A percentile compares a stretch with the other conserved stretches of the same genome.
phyloP scores from a whole-genome alignment of 1,140 invertebrate species.

The Brachionus paranguensis region DNA sequence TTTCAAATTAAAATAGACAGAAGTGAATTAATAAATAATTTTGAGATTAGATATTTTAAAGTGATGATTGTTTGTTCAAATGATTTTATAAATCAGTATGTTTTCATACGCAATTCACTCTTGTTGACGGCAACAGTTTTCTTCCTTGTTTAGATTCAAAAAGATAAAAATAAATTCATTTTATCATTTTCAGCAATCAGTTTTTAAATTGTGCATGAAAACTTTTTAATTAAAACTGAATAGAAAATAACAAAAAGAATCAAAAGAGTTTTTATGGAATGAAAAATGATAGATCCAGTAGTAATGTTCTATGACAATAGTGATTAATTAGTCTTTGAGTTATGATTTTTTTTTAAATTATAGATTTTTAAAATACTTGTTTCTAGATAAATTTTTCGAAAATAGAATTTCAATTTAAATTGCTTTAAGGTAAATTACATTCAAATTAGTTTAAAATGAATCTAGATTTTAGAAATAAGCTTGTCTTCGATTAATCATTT shows the following conservation, averaged over 20 bases:
- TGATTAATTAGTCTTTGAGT: too few relatives aligned
- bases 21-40: background rate
- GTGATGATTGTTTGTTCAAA: background rate
- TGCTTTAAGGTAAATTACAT: too few relatives aligned
- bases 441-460: too few relatives aligned
- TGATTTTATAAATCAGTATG: background rate
- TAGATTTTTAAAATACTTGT: too few relatives aligned
- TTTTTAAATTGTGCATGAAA: background rate
- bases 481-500: background rate
- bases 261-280: too few relatives aligned
- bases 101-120: background rate
- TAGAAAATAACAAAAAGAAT: too few relatives aligned
- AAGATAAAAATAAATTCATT: background rate
- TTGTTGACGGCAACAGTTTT: background rate
- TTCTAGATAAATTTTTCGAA: too few relatives aligned
- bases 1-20: background rate
- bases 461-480: too few relatives aligned
- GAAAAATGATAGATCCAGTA: too few relatives aligned
- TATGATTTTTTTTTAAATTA: too few relatives aligned
- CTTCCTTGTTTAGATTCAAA: background rate
- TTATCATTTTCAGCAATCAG: background rate
- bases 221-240: background rate
- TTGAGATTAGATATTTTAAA: background rate
- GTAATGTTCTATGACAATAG: too few relatives aligned
- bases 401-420: too few relatives aligned